A percentile compares a stretch with the other conserved stretches of the same genome.
Conservation (phyloP, 2,888 invertebrate species). For the Eucera pruinosa region DNA sequence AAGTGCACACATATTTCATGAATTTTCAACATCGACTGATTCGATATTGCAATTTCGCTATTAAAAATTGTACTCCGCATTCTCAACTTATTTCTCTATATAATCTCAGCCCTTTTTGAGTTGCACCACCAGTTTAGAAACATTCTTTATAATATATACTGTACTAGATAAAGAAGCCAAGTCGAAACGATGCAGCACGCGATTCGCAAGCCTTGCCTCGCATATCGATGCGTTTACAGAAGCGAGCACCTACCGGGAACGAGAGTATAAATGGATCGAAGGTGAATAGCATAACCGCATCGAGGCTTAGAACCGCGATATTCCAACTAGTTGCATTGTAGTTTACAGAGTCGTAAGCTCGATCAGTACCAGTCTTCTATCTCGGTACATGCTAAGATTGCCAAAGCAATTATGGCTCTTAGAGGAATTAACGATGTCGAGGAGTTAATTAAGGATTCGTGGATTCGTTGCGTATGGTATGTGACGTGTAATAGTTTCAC, state of each 20-base stretch:
- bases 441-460: neutral
- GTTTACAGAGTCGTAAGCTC: slow-evolving; percentile 4
- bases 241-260: neutral
- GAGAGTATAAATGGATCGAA: slow-evolving; percentile 19
- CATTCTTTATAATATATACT: too few relatives aligned
- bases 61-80: too few relatives aligned
- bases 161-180: neutral
- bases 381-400: slow-evolving; percentile 17
- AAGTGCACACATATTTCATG: too few relatives aligned
- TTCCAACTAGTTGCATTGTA: slow-evolving; percentile 31
- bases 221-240: slow-evolving; percentile 23
- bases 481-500: too few relatives aligned
- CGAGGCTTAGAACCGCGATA: slow-evolving; percentile 22
- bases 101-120: too few relatives aligned
- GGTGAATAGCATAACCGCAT: slow-evolving; percentile 12
- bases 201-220: slow-evolving; percentile 14
- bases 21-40: too few relatives aligned
- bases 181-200: neutral
- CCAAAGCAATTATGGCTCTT: slow-evolving; percentile 20
- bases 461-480: neutral
- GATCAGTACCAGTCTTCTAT: neutral
- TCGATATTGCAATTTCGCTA: too few relatives aligned
- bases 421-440: slow-evolving; percentile 6
- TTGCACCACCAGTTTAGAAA: too few relatives aligned
- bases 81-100: too few relatives aligned